These are phyloP conservation scores for Drosophila simulans DNA, from an alignment of 1,140 invertebrate genomes.

Conservation along the genomic window DNA sequence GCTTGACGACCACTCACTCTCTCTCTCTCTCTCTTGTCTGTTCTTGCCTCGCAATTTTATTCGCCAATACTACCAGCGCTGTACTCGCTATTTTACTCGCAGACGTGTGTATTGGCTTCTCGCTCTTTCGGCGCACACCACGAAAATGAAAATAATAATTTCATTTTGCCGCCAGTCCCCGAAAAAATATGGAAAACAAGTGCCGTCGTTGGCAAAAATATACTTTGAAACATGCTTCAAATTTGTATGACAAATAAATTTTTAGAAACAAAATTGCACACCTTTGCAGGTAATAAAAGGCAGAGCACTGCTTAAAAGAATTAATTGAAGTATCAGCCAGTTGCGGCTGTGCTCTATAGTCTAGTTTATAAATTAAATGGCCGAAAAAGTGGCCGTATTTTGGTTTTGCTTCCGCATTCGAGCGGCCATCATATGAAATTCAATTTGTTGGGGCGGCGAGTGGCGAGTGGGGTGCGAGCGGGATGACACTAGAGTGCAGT, in stretches of 20 bases:
- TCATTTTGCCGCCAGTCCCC: slow-evolving; percentile 43
- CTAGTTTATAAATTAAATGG: slow-evolving; percentile 3
- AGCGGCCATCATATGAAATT: slow-evolving; percentile 54
- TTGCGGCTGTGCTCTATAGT: neutral
- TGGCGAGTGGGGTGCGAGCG: slow-evolving; percentile 24
- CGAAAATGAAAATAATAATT: slow-evolving; percentile 42
- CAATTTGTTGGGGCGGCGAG: slow-evolving; percentile 52
- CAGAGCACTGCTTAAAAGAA: neutral
- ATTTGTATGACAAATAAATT: neutral
- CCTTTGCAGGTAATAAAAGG: neutral
- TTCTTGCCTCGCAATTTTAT: slow-evolving; percentile 39
- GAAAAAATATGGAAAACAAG: slow-evolving; percentile 15
- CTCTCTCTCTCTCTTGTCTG: slow-evolving; percentile 1
- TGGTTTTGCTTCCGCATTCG: slow-evolving; percentile 70
- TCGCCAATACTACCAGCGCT: slow-evolving; percentile 12
- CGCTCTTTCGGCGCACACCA: slow-evolving; percentile 30
- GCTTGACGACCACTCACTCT: slow-evolving; percentile 36
- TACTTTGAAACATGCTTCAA: neutral
- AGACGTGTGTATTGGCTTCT: slow-evolving; percentile 36
- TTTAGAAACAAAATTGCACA: neutral
- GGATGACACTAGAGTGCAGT: slow-evolving; percentile 23
- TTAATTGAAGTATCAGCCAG: neutral
- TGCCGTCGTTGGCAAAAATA: slow-evolving; percentile 12
- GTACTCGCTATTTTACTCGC: slow-evolving; percentile 20
- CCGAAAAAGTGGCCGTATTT: slow-evolving; percentile 44